phyloP scores from a whole-genome alignment of 2,888 invertebrate genomes.

The Axea sp. region DNA sequence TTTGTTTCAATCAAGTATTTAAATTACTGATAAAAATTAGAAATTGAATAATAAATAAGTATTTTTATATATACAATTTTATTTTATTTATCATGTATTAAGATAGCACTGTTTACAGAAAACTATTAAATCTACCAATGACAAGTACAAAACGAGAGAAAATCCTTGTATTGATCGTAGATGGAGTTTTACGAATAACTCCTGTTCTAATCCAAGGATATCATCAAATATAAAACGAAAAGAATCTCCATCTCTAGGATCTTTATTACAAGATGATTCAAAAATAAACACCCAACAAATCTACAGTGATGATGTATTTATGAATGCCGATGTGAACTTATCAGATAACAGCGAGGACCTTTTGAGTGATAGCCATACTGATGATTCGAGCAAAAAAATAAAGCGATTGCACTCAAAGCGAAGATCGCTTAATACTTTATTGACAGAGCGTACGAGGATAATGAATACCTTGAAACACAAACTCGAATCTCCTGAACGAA shows the following conservation, averaged over 20 bases:
- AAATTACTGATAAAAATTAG: too few species aligned
- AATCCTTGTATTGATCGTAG: slow-evolving; percentile 79
- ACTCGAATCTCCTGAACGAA: slow-evolving; percentile 6
- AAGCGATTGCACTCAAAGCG: slow-evolving; percentile 53
- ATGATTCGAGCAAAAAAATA: slow-evolving; percentile 15
- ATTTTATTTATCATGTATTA: too few species aligned
- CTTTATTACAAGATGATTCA: slow-evolving; percentile 64
- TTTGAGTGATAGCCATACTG: slow-evolving; percentile 39
- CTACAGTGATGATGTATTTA: slow-evolving; percentile 70
- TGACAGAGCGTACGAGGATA: background rate
- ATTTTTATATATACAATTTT: too few species aligned
- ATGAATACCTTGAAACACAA: slow-evolving; percentile 19
- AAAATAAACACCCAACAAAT: slow-evolving; percentile 64
- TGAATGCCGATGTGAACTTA: slow-evolving; percentile 75
- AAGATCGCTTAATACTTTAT: slow-evolving; percentile 51
- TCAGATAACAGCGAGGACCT: slow-evolving; percentile 72
- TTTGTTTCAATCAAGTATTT: too few species aligned
- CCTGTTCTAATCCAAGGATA: slow-evolving; percentile 72
- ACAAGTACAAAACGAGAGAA: slow-evolving; percentile 65
- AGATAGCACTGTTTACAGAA: too few species aligned
- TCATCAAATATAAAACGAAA: slow-evolving; percentile 65
- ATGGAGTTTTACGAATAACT: slow-evolving; percentile 81
- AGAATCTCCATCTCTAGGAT: slow-evolving; percentile 62
- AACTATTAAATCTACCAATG: slow-evolving; percentile 64
- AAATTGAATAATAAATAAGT: too few species aligned